Base-by-base conservation (phyloP, 2,113 vertebrate genomes). In the Pionites leucogaster region DNA sequence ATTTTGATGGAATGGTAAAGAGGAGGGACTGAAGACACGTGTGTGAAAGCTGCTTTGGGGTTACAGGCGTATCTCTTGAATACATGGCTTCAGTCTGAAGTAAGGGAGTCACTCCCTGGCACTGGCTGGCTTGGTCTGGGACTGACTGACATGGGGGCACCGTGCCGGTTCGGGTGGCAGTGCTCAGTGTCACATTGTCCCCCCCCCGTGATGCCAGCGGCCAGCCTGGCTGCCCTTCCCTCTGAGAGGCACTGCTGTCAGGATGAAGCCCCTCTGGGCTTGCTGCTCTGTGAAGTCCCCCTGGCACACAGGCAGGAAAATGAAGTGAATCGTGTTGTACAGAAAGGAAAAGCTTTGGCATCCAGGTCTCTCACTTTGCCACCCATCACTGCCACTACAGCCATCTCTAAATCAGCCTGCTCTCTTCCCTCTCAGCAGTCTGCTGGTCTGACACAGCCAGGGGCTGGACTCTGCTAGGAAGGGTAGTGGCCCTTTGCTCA, bases 171-270 rank as follows among this genome's bases (percentile, higher is more conserved):
- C 5, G 6, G 29, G 42, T 70, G 67, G 20, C n/a, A 42, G 1
- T 31, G 68, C 41, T 63, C 37, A 72, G 62, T 65, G 31, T 50
- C 35, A 7, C 4, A 1, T 39, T 46, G 41, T 76, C 2, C 49
- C 31, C 49, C 31, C 6, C 0, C 1, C 0, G 41, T 31, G 67
- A 57, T 33, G 1, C 4, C 59, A 27, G 67, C 5, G 14, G 41
- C n/a, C 46, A 67, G 37, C 52, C 59, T 62, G 49, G 20, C 74
- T 63, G 67, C 64, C 67, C 49, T 79, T 77, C 46, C 25, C n/a
- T 60, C 44, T 23, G 22, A 41, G 57, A 53, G 19, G 46, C 44
- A 11, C 16, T 70, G 37, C 67, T 42, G 20, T 9, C 2, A 7
- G 53, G 49, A 33, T 29, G 1, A 5, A 80, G 12, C 13, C 28